These are phyloP conservation scores for Moxostoma hubbsi DNA, from an alignment of 2,797 vertebrate genomes.

Conservation along the genomic window DNA sequence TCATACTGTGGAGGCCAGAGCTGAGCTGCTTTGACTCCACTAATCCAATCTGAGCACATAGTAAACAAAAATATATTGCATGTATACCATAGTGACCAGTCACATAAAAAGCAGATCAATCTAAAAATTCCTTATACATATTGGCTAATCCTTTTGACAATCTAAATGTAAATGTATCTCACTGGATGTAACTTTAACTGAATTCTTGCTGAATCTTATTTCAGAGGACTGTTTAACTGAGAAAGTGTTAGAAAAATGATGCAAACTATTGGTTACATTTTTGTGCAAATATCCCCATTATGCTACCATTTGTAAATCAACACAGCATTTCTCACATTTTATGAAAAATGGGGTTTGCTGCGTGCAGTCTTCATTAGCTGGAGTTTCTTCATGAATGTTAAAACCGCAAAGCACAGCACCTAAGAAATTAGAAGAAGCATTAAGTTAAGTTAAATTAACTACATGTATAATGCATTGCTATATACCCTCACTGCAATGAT, in stretches of 20 bases:
- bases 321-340: constrained; percentile 31
- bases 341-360: not conserved
- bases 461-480: not conserved
- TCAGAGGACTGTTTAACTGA: not conserved
- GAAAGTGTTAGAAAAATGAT: not conserved
- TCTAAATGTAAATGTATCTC: not conserved
- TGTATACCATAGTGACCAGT: not conserved
- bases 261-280: not conserved
- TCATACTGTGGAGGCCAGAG: not conserved
- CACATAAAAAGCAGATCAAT: not conserved
- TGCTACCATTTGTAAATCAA: not conserved
- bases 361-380: not conserved
- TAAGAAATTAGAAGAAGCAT: constrained; percentile 44
- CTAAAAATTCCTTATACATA: not conserved
- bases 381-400: constrained; percentile 28
- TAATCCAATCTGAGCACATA: constrained; percentile 38
- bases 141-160: not conserved
- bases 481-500: not conserved
- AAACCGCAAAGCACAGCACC: constrained; percentile 61
- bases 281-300: not conserved
- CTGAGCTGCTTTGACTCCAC: constrained; percentile 25
- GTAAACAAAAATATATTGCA: constrained; percentile 23
- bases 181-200: not conserved
- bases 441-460: not conserved
- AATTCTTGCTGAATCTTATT: not conserved